Evolutionary conservation across 2,797 vertebrate genomes (phyloP).

Genomic region (Hephaestus fuliginosus): DNA sequence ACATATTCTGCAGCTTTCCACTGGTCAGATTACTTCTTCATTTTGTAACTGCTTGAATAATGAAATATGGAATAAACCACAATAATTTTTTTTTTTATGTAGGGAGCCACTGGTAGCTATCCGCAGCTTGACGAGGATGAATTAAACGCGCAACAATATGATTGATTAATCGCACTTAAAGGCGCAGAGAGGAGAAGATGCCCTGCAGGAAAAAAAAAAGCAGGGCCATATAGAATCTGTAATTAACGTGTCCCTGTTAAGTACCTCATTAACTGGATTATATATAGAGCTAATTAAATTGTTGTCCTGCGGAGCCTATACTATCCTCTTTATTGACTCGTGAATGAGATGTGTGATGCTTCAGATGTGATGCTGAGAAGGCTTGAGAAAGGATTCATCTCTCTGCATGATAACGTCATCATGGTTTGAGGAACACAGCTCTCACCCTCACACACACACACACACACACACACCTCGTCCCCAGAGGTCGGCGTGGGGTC

Average conservation of each 20-base stretch:
- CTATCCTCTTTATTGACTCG: conserved; percentile 57
- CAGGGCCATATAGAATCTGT: conserved; percentile 69
- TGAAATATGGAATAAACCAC: background rate
- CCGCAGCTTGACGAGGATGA: background rate
- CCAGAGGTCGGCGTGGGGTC: conserved; percentile 72
- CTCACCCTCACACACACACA: background rate
- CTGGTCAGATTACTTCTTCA: background rate
- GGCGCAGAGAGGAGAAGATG: conserved; percentile 40
- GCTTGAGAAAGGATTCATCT: conserved; percentile 14
- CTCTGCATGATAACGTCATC: conserved; percentile 35
- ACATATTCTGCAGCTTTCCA: background rate
- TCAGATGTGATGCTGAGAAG: conserved; percentile 42
- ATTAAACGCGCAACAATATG: conserved; percentile 40
- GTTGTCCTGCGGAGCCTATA: conserved; percentile 57
- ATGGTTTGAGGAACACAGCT: conserved; percentile 8
- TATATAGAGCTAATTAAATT: conserved; percentile 77
- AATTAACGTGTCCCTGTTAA: conserved; percentile 73
- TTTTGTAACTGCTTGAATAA: background rate
- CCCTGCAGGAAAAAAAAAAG: conserved; percentile 65
- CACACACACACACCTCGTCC: background rate
- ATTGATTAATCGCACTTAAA: conserved; percentile 55
- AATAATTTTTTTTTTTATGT: background rate
- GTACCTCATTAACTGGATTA: conserved; percentile 73
- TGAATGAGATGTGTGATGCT: conserved; percentile 34
- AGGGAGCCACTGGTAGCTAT: no score